Percentiles rank a stretch among this genome's conserved stretches.
Conservation (phyloP, 1,140 invertebrate genomes). For the Panagrolaimus sp. region DNA sequence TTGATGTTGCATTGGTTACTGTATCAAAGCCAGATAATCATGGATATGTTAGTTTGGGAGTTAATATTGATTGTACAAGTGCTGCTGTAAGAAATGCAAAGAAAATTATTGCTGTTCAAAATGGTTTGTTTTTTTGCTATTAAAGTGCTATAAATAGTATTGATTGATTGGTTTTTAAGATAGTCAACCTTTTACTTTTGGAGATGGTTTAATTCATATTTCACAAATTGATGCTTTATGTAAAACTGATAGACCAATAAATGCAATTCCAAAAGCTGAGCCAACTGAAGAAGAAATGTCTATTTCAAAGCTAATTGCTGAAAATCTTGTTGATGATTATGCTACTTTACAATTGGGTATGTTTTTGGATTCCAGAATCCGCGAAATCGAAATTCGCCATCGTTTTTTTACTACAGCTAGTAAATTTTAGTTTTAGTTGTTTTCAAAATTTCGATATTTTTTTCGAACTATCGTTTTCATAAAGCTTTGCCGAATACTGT, state of each 20-base stretch:
- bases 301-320: conserved; percentile 79
- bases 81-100: conserved; percentile 75
- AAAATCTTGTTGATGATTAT: conserved; percentile 80
- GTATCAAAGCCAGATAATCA: conserved; percentile 74
- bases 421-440: too few relatives aligned
- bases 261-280: conserved; percentile 67
- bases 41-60: conserved; percentile 77
- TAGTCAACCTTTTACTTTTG: conserved; percentile 81
- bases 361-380: too few relatives aligned
- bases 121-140: neutral
- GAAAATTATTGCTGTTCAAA: conserved; percentile 71
- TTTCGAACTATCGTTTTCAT: too few relatives aligned
- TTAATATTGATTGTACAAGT: conserved; percentile 80
- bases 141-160: too few relatives aligned
- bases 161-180: conserved; percentile 49
- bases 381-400: too few relatives aligned
- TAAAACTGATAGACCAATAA: conserved; percentile 62
- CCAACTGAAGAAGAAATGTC: conserved; percentile 64
- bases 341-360: conserved; percentile 88
- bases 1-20: conserved; percentile 79
- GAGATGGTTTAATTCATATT: conserved; percentile 77
- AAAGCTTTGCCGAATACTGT: too few relatives aligned
- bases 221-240: conserved; percentile 83
- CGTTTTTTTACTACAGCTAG: too few relatives aligned
- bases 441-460: too few relatives aligned